These are phyloP conservation scores for Phylloscopus whistleri DNA, from an alignment of 2,113 vertebrate species.

Conservation along the genomic window DNA sequence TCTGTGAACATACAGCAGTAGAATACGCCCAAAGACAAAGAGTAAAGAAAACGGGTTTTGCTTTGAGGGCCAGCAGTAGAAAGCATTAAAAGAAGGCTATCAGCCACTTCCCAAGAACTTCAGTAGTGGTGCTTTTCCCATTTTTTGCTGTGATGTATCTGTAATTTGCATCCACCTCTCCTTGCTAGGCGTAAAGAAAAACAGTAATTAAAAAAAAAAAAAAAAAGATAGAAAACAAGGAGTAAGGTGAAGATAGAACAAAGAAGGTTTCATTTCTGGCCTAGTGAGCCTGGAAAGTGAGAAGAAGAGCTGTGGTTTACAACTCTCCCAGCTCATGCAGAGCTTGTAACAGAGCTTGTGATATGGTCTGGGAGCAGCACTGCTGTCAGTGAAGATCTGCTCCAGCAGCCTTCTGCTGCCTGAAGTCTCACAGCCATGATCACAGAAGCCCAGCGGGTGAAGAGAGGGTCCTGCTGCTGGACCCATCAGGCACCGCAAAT, in stretches of 20 bases:
- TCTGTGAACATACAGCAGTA: slow-evolving; percentile 1
- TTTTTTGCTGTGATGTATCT: not conserved
- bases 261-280: not conserved
- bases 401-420: not conserved
- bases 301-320: not conserved
- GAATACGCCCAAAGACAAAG: slow-evolving; percentile 21
- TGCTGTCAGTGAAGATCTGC: not conserved
- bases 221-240: not conserved
- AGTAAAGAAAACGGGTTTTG: not conserved
- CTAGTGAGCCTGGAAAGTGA: not conserved
- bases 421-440: not conserved
- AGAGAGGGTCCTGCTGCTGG: not conserved
- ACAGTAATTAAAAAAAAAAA: not conserved
- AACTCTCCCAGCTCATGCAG: not conserved
- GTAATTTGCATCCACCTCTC: not conserved
- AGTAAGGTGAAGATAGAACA: not conserved
- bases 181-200: not conserved
- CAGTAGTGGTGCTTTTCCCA: not conserved
- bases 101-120: not conserved
- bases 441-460: rapidly evolving
- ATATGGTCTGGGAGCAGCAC: not conserved
- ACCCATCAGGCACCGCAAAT: not conserved
- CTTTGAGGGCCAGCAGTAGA: not conserved
- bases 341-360: not conserved
- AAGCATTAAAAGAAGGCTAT: not conserved